These are phyloP conservation scores for Ernsta delagoae DNA, from an alignment of 2,888 invertebrate species.

Conservation along the genomic window DNA sequence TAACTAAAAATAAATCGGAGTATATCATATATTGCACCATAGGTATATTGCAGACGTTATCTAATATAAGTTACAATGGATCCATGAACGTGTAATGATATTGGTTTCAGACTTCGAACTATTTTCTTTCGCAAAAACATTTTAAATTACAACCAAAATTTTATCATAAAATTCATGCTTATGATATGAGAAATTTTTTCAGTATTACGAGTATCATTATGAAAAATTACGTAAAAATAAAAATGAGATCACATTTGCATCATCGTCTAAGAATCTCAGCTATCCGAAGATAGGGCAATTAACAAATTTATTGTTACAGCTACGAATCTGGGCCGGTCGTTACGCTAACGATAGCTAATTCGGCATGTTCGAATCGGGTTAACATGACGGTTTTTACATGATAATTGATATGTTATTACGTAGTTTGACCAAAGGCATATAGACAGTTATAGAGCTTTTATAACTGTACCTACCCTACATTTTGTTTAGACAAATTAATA, in stretches of 20 bases:
- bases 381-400: conserved; percentile 21
- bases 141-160: too few relatives aligned
- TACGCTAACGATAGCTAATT: conserved; percentile 74
- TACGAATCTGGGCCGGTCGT: conserved; percentile 69
- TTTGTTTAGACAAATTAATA: too few relatives aligned
- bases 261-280: conserved; percentile 74
- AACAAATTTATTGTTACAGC: conserved; percentile 79
- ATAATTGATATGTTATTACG: background rate
- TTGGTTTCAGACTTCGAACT: too few relatives aligned
- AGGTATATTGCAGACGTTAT: too few relatives aligned
- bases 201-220: background rate
- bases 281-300: conserved; percentile 68
- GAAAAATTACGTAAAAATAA: conserved; percentile 38
- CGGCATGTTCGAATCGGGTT: conserved; percentile 42
- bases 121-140: too few relatives aligned
- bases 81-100: too few relatives aligned
- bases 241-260: conserved; percentile 75
- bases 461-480: background rate
- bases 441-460: too few relatives aligned
- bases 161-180: too few relatives aligned
- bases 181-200: too few relatives aligned
- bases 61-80: too few relatives aligned
- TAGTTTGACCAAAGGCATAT: background rate
- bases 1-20: too few relatives aligned
- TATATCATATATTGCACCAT: too few relatives aligned